phyloP scores from a whole-genome alignment of 2,797 vertebrate genomes.

The Hypotaenidia philippensis region DNA sequence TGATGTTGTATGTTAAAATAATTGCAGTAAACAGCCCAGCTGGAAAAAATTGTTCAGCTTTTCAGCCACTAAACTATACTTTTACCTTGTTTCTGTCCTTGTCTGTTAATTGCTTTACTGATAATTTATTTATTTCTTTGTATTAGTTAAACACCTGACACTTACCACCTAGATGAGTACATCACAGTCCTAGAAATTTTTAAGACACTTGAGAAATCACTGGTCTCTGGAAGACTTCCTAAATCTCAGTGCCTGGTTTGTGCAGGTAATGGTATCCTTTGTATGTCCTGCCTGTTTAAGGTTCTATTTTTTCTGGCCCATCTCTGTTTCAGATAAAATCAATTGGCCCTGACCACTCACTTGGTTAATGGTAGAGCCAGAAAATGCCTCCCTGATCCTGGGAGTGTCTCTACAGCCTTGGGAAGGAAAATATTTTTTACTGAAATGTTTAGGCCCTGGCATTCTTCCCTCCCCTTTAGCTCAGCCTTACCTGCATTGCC shows the following conservation, averaged over 20 bases:
- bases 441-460: not conserved
- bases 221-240: not conserved
- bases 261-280: not conserved
- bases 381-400: not conserved
- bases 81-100: not conserved
- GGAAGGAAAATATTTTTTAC: not conserved
- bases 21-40: not conserved
- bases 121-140: not conserved
- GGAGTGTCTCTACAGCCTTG: not conserved
- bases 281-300: not conserved
- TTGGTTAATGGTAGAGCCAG: not conserved
- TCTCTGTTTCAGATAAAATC: not conserved
- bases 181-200: not conserved
- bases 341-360: too few relatives aligned
- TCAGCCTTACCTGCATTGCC: not conserved
- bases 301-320: not conserved
- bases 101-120: not conserved
- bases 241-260: not conserved
- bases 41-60: not conserved
- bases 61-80: not conserved
- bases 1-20: not conserved
- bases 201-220: accelerated
- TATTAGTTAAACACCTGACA: not conserved
- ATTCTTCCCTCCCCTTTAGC: not conserved
- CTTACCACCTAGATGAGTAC: not conserved